These are phyloP conservation scores for Calephelis nemesis DNA, from an alignment of 1,140 invertebrate genomes.

Conservation along the genomic window DNA sequence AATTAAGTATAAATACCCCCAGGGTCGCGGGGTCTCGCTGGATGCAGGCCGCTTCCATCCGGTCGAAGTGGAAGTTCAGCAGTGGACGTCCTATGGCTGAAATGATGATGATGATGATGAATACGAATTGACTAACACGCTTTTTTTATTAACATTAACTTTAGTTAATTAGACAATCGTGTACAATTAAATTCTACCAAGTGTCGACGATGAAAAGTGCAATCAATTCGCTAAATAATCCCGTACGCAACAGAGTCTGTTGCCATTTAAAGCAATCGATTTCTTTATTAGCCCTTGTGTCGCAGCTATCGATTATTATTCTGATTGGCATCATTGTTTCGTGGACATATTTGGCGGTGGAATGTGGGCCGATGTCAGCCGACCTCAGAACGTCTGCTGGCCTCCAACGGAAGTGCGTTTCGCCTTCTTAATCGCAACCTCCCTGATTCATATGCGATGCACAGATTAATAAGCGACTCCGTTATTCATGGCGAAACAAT, in stretches of 20 bases:
- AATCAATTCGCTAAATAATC: not conserved
- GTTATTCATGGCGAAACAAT: constrained; percentile 44
- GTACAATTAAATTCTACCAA: too few species aligned
- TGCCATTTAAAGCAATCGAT: constrained; percentile 34
- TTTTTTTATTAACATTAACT: not conserved
- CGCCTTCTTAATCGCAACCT: constrained; percentile 48
- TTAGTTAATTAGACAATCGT: too few species aligned
- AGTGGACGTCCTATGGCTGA: too few species aligned
- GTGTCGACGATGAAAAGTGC: too few species aligned
- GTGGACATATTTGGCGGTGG: constrained; percentile 62
- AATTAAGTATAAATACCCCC: too few species aligned
- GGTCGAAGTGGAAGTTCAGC: too few species aligned
- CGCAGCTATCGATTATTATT: constrained; percentile 53
- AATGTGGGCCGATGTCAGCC: constrained; percentile 48
- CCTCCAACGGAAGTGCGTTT: constrained; percentile 45
- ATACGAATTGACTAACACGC: too few species aligned
- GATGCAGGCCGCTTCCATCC: too few species aligned
- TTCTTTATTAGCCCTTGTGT: constrained; percentile 31
- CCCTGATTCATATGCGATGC: constrained; percentile 55
- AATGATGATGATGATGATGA: too few species aligned
- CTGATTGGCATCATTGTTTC: constrained; percentile 46
- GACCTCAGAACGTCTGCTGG: constrained; percentile 41
- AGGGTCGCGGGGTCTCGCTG: too few species aligned
- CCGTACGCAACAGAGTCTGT: not conserved
- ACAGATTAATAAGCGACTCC: constrained; percentile 41